Evolutionary conservation across 2,888 invertebrate genomes (phyloP).

Genomic region (Sarcophaga carnaria): DNA sequence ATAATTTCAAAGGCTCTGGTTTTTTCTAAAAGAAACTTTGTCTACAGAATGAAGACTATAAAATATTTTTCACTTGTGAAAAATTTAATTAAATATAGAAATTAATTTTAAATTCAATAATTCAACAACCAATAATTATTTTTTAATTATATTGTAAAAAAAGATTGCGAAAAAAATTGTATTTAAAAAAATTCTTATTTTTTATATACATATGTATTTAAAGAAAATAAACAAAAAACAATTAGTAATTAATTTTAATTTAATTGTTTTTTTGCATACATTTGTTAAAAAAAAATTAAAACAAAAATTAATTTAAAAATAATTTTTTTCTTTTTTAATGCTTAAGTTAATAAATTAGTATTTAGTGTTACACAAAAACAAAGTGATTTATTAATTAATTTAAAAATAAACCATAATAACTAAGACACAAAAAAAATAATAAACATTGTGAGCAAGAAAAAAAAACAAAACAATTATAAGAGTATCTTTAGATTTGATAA

Average conservation of each 20-base stretch:
- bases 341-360: constrained; percentile 56
- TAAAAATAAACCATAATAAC: constrained; percentile 47
- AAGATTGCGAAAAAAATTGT: constrained; percentile 20
- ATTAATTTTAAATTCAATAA: not conserved
- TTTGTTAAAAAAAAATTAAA: constrained; percentile 37
- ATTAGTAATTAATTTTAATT: constrained; percentile 19
- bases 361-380: constrained; percentile 58
- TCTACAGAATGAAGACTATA: constrained; percentile 36
- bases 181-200: constrained; percentile 29
- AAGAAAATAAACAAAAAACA: not conserved
- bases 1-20: not conserved
- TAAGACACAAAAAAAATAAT: constrained; percentile 25
- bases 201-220: not conserved
- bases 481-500: too few species aligned
- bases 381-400: constrained; percentile 67
- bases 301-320: constrained; percentile 13
- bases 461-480: too few species aligned
- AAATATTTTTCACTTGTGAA: constrained; percentile 4
- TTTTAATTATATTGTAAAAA: constrained; percentile 48
- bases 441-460: not conserved
- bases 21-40: not conserved
- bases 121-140: constrained; percentile 46
- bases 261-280: constrained; percentile 18
- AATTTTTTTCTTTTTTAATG: constrained; percentile 33
- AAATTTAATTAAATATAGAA: constrained; percentile 19